These are phyloP conservation scores for Alcis repandata DNA, from an alignment of 2,888 invertebrate species.

Conservation along the genomic window DNA sequence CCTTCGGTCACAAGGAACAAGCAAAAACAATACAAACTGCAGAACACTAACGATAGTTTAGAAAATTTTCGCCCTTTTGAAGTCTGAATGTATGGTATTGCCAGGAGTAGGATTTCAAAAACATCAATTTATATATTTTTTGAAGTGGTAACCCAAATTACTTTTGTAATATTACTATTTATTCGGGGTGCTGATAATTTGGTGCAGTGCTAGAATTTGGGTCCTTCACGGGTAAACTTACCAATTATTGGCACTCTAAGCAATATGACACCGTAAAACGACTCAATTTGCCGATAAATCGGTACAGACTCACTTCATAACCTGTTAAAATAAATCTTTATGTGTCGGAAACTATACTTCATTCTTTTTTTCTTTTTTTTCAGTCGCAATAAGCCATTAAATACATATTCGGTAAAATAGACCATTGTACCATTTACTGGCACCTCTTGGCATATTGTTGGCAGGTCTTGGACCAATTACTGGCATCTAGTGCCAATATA, in stretches of 20 bases:
- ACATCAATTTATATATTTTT: too few species aligned
- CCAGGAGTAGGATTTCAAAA: too few species aligned
- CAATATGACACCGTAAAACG: constrained; percentile 2
- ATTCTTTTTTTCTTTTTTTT: constrained; percentile 6
- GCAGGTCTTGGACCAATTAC: constrained; percentile 2
- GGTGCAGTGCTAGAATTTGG: too few species aligned
- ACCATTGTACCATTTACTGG: constrained; percentile 2
- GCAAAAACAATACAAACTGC: too few species aligned
- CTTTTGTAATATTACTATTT: too few species aligned
- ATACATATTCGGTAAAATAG: not conserved
- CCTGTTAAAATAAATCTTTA: constrained; percentile 2
- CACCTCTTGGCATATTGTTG: constrained; percentile 4
- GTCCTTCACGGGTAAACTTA: too few species aligned
- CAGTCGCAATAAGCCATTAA: constrained; percentile 4
- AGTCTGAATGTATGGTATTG: too few species aligned
- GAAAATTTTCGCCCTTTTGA: too few species aligned
- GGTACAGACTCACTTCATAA: constrained; percentile 6
- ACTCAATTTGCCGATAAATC: not conserved
- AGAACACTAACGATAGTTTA: too few species aligned
- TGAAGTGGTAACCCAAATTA: too few species aligned
- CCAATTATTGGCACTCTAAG: constrained; percentile 5
- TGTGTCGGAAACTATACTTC: not conserved
- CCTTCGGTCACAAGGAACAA: too few species aligned
- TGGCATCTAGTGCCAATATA: not conserved
- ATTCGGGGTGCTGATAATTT: too few species aligned